Evolutionary conservation across 2,113 vertebrate genomes (phyloP), one percentile per base, ranked within the genome.

Genomic region (Trochalopteron elliotii): DNA sequence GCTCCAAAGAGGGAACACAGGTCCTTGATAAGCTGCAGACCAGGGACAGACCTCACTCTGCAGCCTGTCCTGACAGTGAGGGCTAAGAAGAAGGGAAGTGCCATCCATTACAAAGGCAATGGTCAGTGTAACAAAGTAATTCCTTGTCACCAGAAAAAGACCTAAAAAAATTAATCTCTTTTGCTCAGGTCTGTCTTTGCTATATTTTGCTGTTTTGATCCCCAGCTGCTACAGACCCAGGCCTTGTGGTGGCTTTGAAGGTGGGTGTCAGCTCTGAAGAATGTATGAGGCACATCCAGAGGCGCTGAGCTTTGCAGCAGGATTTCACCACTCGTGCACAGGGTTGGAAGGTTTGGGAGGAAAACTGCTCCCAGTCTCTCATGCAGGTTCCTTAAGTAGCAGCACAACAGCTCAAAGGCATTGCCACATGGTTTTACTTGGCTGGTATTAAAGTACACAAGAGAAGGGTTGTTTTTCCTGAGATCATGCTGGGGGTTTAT

Each of bases 401-500:
- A 81, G n/a, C n/a, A 31, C 8, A 49, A 33, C 17, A 68, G 45
- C 57, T 39, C 5, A 3, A 76, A 94, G 40, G 31, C 53, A 30
- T 59, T 67, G 23, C n/a, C 20, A 44, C 28, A 10, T 49, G 49
- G 49, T 39, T 92, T 79, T 50, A n/a, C 25, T 60, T 72, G 84
- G 20, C 53, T 89, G 67, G 27, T 60, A 18, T 72, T 79, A 76
- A 90, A 85, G 85, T 31, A n/a, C 15, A 44, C 7, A n/a, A 40
- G 24, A 12, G 15, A 84, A 70, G 52, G 22, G 6, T 0, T 27
- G 17, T 0, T 88, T 64, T 31, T 5, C 27, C 25, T 64, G 24
- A 55, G 24, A 80, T 33, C 5, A 15, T 15, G 13, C 19, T 10
- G 37, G 23, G 4, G 4, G 55, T 82, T 85, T 39, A n/a, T 56